Conservation (phyloP, 1,140 invertebrate genomes). For the Pissodes strobi region DNA sequence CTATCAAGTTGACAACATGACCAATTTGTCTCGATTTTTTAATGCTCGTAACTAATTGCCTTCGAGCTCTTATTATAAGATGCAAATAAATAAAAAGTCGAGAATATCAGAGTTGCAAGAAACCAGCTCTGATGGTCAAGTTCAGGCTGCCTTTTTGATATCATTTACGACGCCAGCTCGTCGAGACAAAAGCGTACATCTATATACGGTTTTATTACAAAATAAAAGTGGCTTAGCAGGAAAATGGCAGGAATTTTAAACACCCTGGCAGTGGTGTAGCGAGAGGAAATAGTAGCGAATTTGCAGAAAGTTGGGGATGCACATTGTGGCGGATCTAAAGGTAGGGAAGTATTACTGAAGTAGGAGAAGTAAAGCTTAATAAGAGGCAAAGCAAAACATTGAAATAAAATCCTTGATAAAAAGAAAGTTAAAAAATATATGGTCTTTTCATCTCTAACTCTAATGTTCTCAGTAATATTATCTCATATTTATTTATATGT, state of each 20-base stretch:
- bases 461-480: no score
- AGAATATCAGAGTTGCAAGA: neutral
- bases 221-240: slow-evolving; percentile 19
- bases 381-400: no score
- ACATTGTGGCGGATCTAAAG: no score
- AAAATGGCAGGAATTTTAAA: slow-evolving; percentile 24
- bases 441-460: no score
- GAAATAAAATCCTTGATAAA: no score
- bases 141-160: slow-evolving; percentile 20
- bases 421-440: no score
- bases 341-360: no score
- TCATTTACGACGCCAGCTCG: slow-evolving; percentile 23
- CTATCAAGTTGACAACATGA: neutral
- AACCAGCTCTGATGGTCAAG: slow-evolving; percentile 14
- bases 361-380: no score
- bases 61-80: neutral
- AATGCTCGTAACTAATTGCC: slow-evolving; percentile 7
- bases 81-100: slow-evolving; percentile 10
- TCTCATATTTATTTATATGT: no score
- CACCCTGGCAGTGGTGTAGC: slow-evolving; percentile 1
- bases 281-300: no score
- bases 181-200: slow-evolving; percentile 17
- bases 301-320: no score
- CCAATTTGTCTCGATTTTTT: neutral
- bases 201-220: slow-evolving; percentile 30